phyloP scores from a whole-genome alignment of 2,113 vertebrate genomes.

The Pseudorectes ferrugineus region DNA sequence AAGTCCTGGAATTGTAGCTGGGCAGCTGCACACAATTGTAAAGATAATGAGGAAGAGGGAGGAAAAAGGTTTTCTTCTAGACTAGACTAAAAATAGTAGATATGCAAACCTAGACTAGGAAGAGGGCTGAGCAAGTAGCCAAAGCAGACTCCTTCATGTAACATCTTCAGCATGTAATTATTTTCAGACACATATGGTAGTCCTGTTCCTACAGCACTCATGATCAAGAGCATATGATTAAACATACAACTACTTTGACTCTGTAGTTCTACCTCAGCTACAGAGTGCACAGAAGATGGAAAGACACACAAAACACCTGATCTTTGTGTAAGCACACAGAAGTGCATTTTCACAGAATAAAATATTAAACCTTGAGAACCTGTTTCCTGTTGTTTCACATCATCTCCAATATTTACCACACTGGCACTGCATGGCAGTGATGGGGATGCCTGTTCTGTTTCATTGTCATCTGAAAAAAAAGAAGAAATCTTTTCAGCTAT shows the following conservation, averaged over 20 bases:
- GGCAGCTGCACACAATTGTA: not conserved
- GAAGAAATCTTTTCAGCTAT: not conserved
- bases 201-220: not conserved
- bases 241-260: not conserved
- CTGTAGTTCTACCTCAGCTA: not conserved
- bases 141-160: not conserved
- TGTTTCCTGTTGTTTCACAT: slow-evolving; percentile 43
- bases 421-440: slow-evolving; percentile 12
- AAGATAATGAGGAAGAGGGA: not conserved
- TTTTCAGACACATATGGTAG: not conserved
- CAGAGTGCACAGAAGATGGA: not conserved
- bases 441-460: slow-evolving; percentile 52
- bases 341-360: not conserved
- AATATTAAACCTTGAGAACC: not conserved
- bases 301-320: not conserved
- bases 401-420: slow-evolving; percentile 58
- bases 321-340: not conserved
- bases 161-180: not conserved
- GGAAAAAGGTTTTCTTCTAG: not conserved
- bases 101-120: not conserved
- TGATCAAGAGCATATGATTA: not conserved
- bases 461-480: slow-evolving; percentile 66
- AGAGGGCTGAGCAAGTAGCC: not conserved
- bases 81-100: not conserved
- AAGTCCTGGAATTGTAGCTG: not conserved